Percentiles rank a stretch among this genome's conserved stretches.
Conservation (phyloP, 2,888 invertebrate species). For the Platycheirus rosarum region DNA sequence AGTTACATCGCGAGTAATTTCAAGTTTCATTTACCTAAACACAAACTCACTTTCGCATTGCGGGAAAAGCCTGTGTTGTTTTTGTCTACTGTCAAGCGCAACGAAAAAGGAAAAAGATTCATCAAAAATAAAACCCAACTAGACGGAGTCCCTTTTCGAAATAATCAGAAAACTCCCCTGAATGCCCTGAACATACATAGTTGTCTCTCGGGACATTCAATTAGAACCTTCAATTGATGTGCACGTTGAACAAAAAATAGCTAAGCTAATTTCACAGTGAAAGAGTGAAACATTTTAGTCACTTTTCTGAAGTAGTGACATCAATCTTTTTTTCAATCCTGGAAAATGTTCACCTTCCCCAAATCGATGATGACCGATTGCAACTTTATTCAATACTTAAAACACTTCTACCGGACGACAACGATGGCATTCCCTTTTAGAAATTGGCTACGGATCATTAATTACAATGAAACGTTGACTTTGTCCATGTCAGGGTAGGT, state of each 20-base stretch:
- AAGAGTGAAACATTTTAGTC: conserved; percentile 50
- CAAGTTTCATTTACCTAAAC: too few relatives aligned
- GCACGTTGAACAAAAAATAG: not conserved
- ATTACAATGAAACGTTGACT: conserved; percentile 48
- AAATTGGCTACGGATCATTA: conserved; percentile 71
- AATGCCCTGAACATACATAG: not conserved
- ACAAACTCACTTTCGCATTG: too few relatives aligned
- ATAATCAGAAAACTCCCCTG: too few relatives aligned
- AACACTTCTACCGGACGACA: not conserved
- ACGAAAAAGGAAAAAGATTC: too few relatives aligned
- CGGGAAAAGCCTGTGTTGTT: too few relatives aligned
- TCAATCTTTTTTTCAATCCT: conserved; percentile 41
- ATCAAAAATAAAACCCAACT: too few relatives aligned
- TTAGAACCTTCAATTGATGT: conserved; percentile 39
- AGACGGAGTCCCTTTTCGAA: too few relatives aligned
- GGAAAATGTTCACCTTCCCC: conserved; percentile 31
- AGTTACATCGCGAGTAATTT: too few relatives aligned
- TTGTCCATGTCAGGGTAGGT: not conserved
- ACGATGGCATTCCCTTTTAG: conserved; percentile 17
- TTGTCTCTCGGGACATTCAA: conserved; percentile 43
- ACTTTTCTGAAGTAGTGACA: conserved; percentile 24
- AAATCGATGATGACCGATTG: conserved; percentile 52
- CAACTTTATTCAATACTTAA: conserved; percentile 33
- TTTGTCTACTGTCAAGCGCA: too few relatives aligned
- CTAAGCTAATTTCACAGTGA: conserved; percentile 11